phyloP scores from a whole-genome alignment of 2,113 vertebrate species.

The Cairina moschata region DNA sequence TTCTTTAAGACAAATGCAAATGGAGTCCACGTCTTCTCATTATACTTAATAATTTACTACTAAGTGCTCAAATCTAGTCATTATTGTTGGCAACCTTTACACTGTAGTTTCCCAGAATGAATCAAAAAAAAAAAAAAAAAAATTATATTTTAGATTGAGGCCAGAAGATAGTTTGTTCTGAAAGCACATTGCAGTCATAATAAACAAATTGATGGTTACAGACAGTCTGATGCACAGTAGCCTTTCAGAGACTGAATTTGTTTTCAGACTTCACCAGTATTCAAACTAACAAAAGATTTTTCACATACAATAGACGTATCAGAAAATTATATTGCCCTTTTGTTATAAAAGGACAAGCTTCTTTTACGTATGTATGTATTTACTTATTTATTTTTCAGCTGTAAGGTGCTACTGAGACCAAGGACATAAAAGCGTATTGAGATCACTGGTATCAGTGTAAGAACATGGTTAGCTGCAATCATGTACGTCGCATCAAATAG shows the following conservation, averaged over 20 bases:
- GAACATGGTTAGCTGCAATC: neutral
- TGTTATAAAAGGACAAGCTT: neutral
- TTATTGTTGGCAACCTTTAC: slow-evolving; percentile 48
- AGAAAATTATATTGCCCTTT: neutral
- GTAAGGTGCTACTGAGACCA: neutral
- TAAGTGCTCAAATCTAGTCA: slow-evolving; percentile 52
- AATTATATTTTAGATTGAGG: neutral
- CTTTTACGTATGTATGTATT: no score
- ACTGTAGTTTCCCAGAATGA: neutral
- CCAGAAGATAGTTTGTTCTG: slow-evolving; percentile 24
- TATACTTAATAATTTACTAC: slow-evolving; percentile 61
- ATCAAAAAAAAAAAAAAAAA: slow-evolving; percentile 26
- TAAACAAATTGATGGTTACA: neutral
- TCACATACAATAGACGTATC: neutral
- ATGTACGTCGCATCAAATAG: neutral
- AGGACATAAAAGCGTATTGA: neutral
- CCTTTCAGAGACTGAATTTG: neutral
- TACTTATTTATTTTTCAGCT: neutral
- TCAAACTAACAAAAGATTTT: neutral
- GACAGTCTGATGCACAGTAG: neutral
- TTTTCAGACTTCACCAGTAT: neutral
- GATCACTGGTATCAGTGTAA: neutral
- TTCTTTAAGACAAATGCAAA: slow-evolving; percentile 68
- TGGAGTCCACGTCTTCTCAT: slow-evolving; percentile 63
- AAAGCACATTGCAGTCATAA: neutral